Base-by-base conservation (phyloP, 92 coral and sea anemone species). In the Micromussa lordhowensis region DNA sequence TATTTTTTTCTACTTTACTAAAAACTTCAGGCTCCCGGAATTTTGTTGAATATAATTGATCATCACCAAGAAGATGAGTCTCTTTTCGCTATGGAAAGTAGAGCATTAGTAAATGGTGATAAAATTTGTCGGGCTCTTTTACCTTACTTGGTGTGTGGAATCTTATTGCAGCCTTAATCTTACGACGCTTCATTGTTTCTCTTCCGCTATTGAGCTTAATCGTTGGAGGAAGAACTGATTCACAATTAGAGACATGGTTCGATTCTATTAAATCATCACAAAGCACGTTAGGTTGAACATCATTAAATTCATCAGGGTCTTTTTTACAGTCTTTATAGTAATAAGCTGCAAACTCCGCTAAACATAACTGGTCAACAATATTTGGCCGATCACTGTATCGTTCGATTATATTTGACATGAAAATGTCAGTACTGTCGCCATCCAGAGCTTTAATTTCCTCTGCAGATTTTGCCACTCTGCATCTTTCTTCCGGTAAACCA, bases 321-420 rank as follows among this genome's bases (percentile, higher is more conserved):
- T 59, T 75, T 86, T 79, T 92, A 57, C 92, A 92, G 29, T 94
- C 93, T 68, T 89, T 94, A 63, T 91, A 91, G 55, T 94, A 94
- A 71, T 31, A 82, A 77, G 94, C 94, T 32, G 92, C 92, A 94
- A 94, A 88, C 38, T 92, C 81, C 5, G 96, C 94, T 76, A 88
- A 69, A 44, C 88, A 91, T 36, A 92, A 13, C 18, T 85, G 72
- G 28, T 86, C 35, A 16, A 90, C 82, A 78, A 30, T 58, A 34
- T 68, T 51, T 82, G 94, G 91, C 86, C 92, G 86, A 59, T 51
- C 80, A 71, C 81, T 59, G 75, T 91, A 89, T 30, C 87, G 88
- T 78, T 93, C 93, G 75, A 90, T 92, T 2, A 86, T 91, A 71
- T 90, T 93, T 3, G 91, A 88, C 77, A 84, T 89, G 35, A 38